phyloP scores from a whole-genome alignment of 2,797 vertebrate species.

The Megalops cyprinoides region DNA sequence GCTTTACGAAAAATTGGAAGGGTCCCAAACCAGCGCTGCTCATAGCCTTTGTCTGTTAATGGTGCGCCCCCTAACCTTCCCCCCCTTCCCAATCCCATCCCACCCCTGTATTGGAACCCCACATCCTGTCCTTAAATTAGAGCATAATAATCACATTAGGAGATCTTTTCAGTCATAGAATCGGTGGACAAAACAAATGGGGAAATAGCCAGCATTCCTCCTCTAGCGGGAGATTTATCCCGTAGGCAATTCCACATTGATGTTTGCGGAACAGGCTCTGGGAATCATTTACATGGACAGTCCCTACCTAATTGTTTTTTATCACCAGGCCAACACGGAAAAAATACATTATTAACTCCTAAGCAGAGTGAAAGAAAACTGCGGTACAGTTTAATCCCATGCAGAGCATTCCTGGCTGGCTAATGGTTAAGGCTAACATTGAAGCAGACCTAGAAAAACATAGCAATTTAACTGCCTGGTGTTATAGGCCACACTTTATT shows the following conservation, averaged over 20 bases:
- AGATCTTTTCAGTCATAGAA: constrained; percentile 2
- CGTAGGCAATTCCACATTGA: not conserved
- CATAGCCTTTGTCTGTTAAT: not conserved
- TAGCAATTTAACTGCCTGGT: constrained; percentile 14
- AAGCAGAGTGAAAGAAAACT: not conserved
- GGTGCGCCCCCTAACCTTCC: not conserved
- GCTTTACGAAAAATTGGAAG: not conserved
- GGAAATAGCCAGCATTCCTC: constrained; percentile 3
- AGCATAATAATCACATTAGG: not conserved
- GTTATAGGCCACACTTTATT: constrained; percentile 18
- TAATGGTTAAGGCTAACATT: not conserved
- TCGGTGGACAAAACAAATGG: constrained; percentile 9
- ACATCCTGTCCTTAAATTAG: constrained; percentile 6
- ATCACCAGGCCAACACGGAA: constrained; percentile 4
- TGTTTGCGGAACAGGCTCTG: constrained; percentile 1
- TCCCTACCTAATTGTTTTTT: constrained; percentile 8
- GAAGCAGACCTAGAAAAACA: not conserved
- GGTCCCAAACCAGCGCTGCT: not conserved
- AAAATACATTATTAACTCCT: constrained; percentile 13
- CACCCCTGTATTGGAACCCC: not conserved
- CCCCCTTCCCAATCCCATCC: not conserved
- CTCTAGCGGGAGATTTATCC: not conserved
- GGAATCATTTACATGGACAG: not conserved
- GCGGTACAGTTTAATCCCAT: not conserved
- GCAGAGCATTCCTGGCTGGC: not conserved